phyloP scores from a whole-genome alignment of 2,797 vertebrate genomes.

The Phoxinus dragarum region DNA sequence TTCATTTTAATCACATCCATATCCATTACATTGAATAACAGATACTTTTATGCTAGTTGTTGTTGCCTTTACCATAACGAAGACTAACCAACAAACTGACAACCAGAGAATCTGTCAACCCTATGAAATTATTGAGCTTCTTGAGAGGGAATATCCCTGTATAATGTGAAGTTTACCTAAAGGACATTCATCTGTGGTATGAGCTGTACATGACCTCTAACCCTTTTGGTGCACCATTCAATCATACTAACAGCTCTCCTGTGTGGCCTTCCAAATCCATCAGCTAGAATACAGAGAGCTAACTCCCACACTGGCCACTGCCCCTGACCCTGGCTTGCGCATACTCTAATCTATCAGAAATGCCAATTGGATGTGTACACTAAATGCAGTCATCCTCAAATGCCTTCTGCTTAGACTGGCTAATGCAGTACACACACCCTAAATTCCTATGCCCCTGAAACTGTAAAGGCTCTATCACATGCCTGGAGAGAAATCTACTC shows the following conservation, averaged over 20 bases:
- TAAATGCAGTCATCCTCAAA: slow-evolving; percentile 41
- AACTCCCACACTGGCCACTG: slow-evolving; percentile 25
- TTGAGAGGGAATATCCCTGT: neutral
- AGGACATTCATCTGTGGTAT: slow-evolving; percentile 7
- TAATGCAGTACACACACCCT: slow-evolving; percentile 44
- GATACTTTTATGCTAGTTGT: neutral
- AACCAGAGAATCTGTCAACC: neutral
- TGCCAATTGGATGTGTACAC: slow-evolving; percentile 32
- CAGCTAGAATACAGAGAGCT: slow-evolving; percentile 36
- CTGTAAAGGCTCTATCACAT: slow-evolving; percentile 2
- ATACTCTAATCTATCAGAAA: slow-evolving; percentile 45
- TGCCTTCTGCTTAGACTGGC: slow-evolving; percentile 32
- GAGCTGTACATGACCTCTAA: slow-evolving; percentile 21
- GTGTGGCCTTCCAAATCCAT: slow-evolving; percentile 32
- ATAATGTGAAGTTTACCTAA: neutral
- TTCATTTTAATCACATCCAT: neutral
- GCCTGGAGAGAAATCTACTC: slow-evolving; percentile 22
- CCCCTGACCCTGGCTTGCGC: slow-evolving; percentile 12
- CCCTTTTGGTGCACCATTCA: slow-evolving; percentile 55
- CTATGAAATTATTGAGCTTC: neutral
- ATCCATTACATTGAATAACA: neutral
- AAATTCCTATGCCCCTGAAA: slow-evolving; percentile 16
- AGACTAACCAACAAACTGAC: neutral
- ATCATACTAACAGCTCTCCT: slow-evolving; percentile 53
- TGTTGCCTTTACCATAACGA: neutral